A percentile compares a stretch with the other conserved stretches of the same genome.
phyloP scores from a whole-genome alignment of 2,113 vertebrate species.

The Anolis carolinensis region DNA sequence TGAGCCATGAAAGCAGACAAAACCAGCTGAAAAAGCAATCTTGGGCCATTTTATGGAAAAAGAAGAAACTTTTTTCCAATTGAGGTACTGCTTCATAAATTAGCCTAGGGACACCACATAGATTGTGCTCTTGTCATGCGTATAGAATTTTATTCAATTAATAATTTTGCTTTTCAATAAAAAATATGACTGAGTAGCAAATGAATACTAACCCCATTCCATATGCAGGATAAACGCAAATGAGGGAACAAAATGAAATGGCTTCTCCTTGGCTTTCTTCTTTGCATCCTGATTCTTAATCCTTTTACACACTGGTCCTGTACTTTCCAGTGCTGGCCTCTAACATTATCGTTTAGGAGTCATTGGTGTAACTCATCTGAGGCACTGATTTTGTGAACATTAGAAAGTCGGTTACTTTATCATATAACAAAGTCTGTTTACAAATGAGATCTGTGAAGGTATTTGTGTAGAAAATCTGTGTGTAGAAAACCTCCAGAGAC shows the following conservation, averaged over 20 bases:
- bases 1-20: slow-evolving; percentile 61
- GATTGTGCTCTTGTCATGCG: slow-evolving; percentile 75
- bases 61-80: slow-evolving; percentile 57
- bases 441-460: not conserved
- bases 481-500: not conserved
- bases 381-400: not conserved
- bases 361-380: not conserved
- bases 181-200: slow-evolving; percentile 73
- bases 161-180: slow-evolving; percentile 76
- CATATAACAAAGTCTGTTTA: not conserved
- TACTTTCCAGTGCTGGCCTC: not conserved
- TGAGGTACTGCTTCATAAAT: slow-evolving; percentile 75
- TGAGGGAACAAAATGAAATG: slow-evolving; percentile 39
- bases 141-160: slow-evolving; percentile 75
- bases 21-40: slow-evolving; percentile 66
- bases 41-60: slow-evolving; percentile 63
- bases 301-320: not conserved
- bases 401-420: not conserved
- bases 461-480: no score
- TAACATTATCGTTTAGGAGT: not conserved
- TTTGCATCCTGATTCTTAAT: not conserved
- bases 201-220: slow-evolving; percentile 55
- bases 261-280: slow-evolving; percentile 1
- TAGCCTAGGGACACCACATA: slow-evolving; percentile 75
- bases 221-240: slow-evolving; percentile 64